Percentiles rank a stretch among this genome's conserved stretches.
Evolutionary conservation across 2,797 vertebrate genomes (phyloP).

Genomic region (Echeneis naucrates): DNA sequence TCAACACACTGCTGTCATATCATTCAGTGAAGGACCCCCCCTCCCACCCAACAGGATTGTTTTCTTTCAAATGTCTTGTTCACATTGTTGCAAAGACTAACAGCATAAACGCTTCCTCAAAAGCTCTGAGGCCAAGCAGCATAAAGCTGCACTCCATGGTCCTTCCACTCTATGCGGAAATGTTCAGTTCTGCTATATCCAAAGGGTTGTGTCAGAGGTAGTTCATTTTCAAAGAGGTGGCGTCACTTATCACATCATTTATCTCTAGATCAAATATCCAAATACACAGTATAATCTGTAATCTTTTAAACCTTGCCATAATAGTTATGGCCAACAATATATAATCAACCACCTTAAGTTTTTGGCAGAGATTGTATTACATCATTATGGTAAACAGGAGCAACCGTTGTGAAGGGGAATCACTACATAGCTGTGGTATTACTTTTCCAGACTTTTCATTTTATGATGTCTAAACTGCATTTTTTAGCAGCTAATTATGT

Average conservation of each 20-base stretch:
- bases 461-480: not conserved
- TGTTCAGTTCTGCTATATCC: not conserved
- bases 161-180: not conserved
- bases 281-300: not conserved
- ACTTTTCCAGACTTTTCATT: not conserved
- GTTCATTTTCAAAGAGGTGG: not conserved
- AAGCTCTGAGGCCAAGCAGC: not conserved
- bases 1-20: not conserved
- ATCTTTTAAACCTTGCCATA: not conserved
- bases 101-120: not conserved
- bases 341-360: not conserved
- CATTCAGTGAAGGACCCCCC: not conserved
- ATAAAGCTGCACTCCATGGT: conserved; percentile 8
- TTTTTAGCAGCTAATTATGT: not conserved
- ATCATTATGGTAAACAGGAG: not conserved
- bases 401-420: not conserved
- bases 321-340: not conserved
- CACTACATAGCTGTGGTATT: not conserved
- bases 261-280: not conserved
- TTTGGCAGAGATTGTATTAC: not conserved
- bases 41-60: conserved; percentile 11
- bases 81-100: not conserved
- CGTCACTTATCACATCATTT: not conserved
- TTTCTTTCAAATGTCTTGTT: conserved; percentile 9
- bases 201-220: conserved; percentile 2